Conservation (phyloP, 2,113 vertebrate genomes). For the Axis porcinus region DNA sequence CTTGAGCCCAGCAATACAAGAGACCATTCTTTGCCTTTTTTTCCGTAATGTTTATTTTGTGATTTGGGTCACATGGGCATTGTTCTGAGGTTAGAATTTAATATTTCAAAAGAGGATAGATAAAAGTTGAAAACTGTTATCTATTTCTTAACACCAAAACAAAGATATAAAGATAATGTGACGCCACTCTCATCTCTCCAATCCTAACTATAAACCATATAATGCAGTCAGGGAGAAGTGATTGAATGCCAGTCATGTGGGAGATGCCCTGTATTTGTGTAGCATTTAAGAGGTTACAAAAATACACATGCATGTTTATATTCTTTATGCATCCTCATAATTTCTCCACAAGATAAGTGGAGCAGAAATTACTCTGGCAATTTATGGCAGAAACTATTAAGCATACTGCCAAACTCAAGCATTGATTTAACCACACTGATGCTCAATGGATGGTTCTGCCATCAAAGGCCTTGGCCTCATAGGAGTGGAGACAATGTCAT, state of each 20-base stretch:
- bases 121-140: background rate
- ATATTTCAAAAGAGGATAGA: background rate
- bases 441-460: background rate
- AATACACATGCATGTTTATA: background rate
- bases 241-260: background rate
- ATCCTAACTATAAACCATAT: background rate
- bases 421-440: background rate
- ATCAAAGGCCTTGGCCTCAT: background rate
- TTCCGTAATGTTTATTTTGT: background rate
- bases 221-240: background rate
- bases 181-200: background rate
- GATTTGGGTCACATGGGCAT: background rate
- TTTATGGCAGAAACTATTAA: background rate
- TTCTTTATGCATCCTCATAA: background rate
- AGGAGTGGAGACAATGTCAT: background rate
- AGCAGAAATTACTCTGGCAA: background rate
- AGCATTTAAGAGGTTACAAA: background rate
- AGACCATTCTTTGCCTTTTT: background rate
- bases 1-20: background rate
- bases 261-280: background rate
- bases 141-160: slow-evolving; percentile 10
- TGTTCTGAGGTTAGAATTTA: background rate
- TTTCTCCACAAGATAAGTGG: background rate
- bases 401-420: background rate
- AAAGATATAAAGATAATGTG: background rate